Evolutionary conservation across 1,140 invertebrate species (phyloP).

Genomic region (Delia radicum): DNA sequence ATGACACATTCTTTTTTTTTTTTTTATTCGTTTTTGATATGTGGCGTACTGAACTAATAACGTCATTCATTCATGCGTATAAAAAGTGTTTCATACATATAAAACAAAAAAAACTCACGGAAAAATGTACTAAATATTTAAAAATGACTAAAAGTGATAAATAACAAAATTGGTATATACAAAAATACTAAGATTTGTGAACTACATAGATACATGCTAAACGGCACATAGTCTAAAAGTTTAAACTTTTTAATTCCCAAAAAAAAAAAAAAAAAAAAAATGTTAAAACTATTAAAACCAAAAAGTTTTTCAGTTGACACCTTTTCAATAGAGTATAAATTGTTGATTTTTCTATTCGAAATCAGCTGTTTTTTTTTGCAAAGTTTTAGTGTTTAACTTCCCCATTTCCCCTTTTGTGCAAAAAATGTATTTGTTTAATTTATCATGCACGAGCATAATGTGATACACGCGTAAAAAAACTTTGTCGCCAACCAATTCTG

Average conservation of each 20-base stretch:
- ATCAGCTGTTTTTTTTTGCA: background rate
- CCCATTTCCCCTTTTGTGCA: background rate
- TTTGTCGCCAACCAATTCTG: too few relatives aligned
- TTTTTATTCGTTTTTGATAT: background rate
- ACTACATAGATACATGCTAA: too few relatives aligned
- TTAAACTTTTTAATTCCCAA: too few relatives aligned
- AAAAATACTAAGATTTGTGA: too few relatives aligned
- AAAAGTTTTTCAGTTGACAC: too few relatives aligned
- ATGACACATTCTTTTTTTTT: background rate
- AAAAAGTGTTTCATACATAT: too few relatives aligned
- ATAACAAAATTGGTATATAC: background rate
- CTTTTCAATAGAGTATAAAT: too few relatives aligned
- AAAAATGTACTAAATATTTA: background rate
- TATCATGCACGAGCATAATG: background rate
- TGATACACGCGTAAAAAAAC: background rate
- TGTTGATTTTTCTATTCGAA: too few relatives aligned
- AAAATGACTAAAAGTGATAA: background rate
- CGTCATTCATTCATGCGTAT: background rate
- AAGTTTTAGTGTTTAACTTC: background rate
- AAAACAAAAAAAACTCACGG: background rate
- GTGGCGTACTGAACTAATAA: background rate
- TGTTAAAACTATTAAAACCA: too few relatives aligned
- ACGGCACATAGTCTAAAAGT: too few relatives aligned
- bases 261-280: too few relatives aligned
- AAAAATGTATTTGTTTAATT: background rate